Evolutionary conservation across 2,797 vertebrate species (phyloP).

Genomic region (Hypotaenidia philippensis): DNA sequence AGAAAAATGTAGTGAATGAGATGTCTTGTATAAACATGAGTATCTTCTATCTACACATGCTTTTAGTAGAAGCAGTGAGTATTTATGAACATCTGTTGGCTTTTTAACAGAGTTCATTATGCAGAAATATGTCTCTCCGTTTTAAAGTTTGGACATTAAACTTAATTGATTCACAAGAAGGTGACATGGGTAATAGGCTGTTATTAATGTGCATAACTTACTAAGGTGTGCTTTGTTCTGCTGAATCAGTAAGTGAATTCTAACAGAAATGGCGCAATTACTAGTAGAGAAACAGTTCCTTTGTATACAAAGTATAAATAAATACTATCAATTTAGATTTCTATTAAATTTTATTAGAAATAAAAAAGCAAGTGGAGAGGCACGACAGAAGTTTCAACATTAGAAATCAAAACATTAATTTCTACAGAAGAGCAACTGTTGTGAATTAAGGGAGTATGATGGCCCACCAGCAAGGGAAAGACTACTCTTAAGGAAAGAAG

Average conservation of each 20-base stretch:
- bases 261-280: neutral
- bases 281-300: neutral
- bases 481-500: neutral
- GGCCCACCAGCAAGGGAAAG: neutral
- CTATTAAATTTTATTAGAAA: neutral
- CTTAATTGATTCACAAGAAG: slow-evolving; percentile 41
- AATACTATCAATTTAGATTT: neutral
- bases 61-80: neutral
- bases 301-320: neutral
- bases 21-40: neutral
- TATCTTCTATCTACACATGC: neutral
- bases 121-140: slow-evolving; percentile 33
- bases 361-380: neutral
- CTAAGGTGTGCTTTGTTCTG: slow-evolving; percentile 32
- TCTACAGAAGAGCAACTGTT: neutral
- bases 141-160: slow-evolving; percentile 33
- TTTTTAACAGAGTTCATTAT: slow-evolving; percentile 35
- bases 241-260: slow-evolving; percentile 11
- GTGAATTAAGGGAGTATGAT: neutral
- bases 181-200: neutral
- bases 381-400: neutral
- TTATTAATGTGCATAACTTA: slow-evolving; percentile 35
- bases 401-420: neutral
- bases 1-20: neutral
- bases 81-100: neutral